These are phyloP conservation scores for Ciconia nigra DNA, from an alignment of 2,797 vertebrate species.

Conservation along the genomic window DNA sequence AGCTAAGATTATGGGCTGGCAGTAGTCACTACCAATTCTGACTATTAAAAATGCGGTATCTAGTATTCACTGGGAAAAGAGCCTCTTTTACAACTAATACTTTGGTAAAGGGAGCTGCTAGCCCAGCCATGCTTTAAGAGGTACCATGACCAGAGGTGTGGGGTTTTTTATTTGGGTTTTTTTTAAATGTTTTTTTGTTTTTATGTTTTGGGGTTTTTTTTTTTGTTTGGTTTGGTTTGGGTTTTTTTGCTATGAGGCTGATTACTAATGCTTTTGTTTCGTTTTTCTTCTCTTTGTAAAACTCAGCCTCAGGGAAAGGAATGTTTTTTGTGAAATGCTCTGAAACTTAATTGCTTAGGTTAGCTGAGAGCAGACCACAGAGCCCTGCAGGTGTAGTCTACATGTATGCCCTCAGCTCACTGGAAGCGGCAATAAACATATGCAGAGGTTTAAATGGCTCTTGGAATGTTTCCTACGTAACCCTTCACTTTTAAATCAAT, in stretches of 20 bases:
- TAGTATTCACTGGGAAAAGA: background rate
- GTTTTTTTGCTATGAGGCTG: background rate
- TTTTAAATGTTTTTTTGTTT: background rate
- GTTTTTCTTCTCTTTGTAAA: background rate
- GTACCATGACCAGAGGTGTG: background rate
- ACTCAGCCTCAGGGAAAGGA: background rate
- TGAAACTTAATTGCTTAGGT: background rate
- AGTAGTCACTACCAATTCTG: background rate
- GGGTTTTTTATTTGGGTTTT: too few species aligned
- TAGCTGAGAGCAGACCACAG: background rate
- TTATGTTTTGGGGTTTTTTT: too few species aligned
- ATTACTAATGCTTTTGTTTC: background rate
- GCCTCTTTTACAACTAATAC: background rate
- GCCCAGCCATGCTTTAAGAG: background rate
- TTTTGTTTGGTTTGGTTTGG: background rate
- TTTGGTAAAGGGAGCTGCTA: background rate
- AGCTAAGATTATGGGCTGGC: slow-evolving; percentile 21
- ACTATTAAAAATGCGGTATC: background rate
- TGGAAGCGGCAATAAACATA: background rate
- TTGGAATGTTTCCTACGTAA: background rate
- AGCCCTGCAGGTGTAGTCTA: background rate
- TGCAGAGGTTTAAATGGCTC: background rate
- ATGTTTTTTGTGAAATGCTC: background rate
- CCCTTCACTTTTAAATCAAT: background rate
- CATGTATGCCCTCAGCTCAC: background rate